phyloP scores from a whole-genome alignment of 2,888 invertebrate species.

The Latrodectus elegans region DNA sequence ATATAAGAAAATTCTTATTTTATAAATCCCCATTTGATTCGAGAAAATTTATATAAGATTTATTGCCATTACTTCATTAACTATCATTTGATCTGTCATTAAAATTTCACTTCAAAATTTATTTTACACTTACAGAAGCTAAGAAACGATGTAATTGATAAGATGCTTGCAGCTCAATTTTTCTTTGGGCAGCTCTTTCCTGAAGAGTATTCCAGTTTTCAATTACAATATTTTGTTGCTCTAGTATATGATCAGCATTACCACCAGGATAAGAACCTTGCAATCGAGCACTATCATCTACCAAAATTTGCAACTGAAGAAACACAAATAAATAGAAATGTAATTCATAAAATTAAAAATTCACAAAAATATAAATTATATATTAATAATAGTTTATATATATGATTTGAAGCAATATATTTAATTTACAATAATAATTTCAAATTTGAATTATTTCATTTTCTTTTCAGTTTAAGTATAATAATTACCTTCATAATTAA shows the following conservation, averaged over 20 bases:
- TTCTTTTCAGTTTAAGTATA: too few relatives aligned
- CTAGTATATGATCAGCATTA: conserved; percentile 90
- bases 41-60: too few relatives aligned
- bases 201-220: conserved; percentile 89
- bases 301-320: conserved; percentile 81
- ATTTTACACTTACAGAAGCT: conserved; percentile 80
- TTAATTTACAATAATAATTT: too few relatives aligned
- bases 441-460: too few relatives aligned
- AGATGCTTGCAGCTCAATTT: conserved; percentile 88
- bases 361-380: neutral
- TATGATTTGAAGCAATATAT: too few relatives aligned
- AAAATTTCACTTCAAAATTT: too few relatives aligned
- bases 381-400: neutral
- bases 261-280: conserved; percentile 78
- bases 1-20: too few relatives aligned
- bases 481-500: too few relatives aligned
- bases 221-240: conserved; percentile 89
- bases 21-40: too few relatives aligned
- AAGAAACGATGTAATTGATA: conserved; percentile 92
- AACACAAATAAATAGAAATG: neutral
- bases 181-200: conserved; percentile 85
- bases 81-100: too few relatives aligned
- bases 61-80: too few relatives aligned
- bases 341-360: neutral
- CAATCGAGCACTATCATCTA: conserved; percentile 92